A percentile compares a stretch with the other conserved stretches of the same genome.
Evolutionary conservation across 2,888 invertebrate genomes (phyloP).

Genomic region (Clivina fossor): DNA sequence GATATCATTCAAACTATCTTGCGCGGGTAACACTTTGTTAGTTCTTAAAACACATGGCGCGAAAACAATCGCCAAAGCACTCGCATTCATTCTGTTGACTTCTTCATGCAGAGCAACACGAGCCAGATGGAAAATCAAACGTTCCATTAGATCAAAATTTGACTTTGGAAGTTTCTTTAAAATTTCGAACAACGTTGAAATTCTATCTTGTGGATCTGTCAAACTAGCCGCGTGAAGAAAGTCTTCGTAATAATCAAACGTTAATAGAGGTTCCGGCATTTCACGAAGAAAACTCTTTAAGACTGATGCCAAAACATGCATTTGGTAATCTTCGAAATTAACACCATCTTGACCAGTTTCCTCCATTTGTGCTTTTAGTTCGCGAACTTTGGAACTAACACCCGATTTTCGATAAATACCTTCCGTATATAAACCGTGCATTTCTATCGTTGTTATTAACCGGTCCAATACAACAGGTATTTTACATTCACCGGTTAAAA

Average conservation of each 20-base stretch:
- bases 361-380: conserved; percentile 74
- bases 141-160: conserved; percentile 88
- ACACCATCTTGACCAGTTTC: conserved; percentile 71
- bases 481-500: conserved; percentile 74
- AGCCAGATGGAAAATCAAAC: conserved; percentile 89
- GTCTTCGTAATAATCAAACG: conserved; percentile 93
- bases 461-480: conserved; percentile 88
- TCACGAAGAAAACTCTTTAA: conserved; percentile 88
- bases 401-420: conserved; percentile 93
- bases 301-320: conserved; percentile 88
- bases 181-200: conserved; percentile 82
- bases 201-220: conserved; percentile 76
- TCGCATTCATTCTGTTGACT: conserved; percentile 89
- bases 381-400: conserved; percentile 79
- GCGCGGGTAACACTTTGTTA: conserved; percentile 83
- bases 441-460: conserved; percentile 86
- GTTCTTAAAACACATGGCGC: conserved; percentile 92
- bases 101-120: conserved; percentile 84
- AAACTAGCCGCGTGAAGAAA: conserved; percentile 87
- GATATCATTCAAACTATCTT: conserved; percentile 89
- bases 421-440: conserved; percentile 88
- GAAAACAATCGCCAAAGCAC: conserved; percentile 90
- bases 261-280: conserved; percentile 89
- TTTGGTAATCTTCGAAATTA: conserved; percentile 76
- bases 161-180: conserved; percentile 85